phyloP scores from a whole-genome alignment of 2,113 vertebrate genomes.

The Baryphthengus martii region DNA sequence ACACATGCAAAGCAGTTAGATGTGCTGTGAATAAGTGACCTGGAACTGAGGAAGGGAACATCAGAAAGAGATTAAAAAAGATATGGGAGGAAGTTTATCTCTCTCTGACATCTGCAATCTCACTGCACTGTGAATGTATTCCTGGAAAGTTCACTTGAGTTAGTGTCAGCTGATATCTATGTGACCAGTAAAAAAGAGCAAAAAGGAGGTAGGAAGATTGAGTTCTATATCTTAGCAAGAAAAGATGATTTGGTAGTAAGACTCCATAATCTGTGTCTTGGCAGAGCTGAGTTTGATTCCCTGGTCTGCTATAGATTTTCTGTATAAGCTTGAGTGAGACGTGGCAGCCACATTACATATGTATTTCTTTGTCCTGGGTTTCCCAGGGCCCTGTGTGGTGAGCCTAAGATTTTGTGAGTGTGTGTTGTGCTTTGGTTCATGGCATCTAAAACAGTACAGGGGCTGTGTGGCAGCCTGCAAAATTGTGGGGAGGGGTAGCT shows the following conservation, averaged over 20 bases:
- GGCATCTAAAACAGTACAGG: background rate
- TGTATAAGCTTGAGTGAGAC: background rate
- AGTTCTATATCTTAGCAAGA: background rate
- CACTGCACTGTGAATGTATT: fast-evolving
- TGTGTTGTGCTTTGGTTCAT: background rate
- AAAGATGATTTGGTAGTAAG: background rate
- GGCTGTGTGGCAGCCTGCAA: background rate
- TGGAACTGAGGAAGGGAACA: background rate
- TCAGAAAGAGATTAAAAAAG: background rate
- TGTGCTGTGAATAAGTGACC: background rate
- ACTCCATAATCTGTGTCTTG: background rate
- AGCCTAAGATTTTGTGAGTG: background rate
- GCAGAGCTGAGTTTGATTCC: background rate
- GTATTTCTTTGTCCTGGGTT: background rate
- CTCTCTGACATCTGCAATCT: background rate
- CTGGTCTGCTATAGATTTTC: background rate
- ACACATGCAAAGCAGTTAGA: background rate
- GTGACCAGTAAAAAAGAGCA: background rate
- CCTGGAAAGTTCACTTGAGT: background rate
- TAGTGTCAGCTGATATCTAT: background rate
- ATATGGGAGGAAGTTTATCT: background rate
- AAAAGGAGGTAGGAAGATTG: background rate
- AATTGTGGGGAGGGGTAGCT: background rate
- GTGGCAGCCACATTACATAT: no score
- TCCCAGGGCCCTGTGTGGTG: background rate